Evolutionary conservation across 2,888 invertebrate genomes (phyloP), one percentile per base, ranked within the genome.

Genomic region (Volucella inflata): DNA sequence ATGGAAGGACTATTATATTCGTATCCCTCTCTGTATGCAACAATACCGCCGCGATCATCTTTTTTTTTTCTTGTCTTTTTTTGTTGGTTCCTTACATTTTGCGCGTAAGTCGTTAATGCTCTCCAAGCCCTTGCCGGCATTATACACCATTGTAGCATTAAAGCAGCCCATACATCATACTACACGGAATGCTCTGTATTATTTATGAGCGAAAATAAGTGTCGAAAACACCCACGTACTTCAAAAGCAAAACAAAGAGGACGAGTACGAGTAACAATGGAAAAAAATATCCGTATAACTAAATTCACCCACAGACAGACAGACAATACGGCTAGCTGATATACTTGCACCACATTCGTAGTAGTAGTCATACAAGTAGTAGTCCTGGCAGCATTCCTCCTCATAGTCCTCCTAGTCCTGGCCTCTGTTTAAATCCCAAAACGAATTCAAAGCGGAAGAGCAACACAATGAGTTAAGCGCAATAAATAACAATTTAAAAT

Each of bases 401-500:
- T 30, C 30, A 30, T 30, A 30, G 30, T 30, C 30, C 30, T 30
- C 4, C 30, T 30, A 4, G 30, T 30, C 30, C 30, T 30, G 30
- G 30, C 30, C 30, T 30, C 30, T 30, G 50, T 8, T 12, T 50
- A 77, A 62, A 71, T 85, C 81, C 85, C 85, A 76, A 80, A 81
- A 81, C 77, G 81, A 85, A 85, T 85, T 81, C 85, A 76, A 81
- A 81, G 62, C 85, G 85, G 81, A 85, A 85, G 68, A 85, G 85
- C 85, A 81, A 72, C 85, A 85, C 85, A 85, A 85, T 85, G 85
- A 85, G 81, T 81, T 85, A 85, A 85, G 77, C 81, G 85, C 81
- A 85, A 85, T 85, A 85, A 85, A 85, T 85, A 85, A 85, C 85
- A 85, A 85, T 85, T 85, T 85, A 85, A 85, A 85, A 81, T 85